Percentiles rank a stretch among this genome's conserved stretches.
These are phyloP conservation scores for Salarias fasciatus DNA, from an alignment of 2,797 vertebrate genomes.

Conservation along the genomic window DNA sequence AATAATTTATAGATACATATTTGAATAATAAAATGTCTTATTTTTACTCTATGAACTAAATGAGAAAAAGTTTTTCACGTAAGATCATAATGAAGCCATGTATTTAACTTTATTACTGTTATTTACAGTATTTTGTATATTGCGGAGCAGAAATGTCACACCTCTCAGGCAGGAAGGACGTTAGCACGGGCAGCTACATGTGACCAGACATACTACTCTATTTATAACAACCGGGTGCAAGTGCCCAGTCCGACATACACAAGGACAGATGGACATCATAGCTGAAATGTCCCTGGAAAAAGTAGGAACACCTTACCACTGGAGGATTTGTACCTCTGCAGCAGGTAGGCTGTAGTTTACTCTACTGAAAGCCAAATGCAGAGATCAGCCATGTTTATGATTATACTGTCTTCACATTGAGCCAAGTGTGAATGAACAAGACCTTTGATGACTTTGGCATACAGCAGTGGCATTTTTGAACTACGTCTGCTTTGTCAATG, in stretches of 20 bases:
- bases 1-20: too few species aligned
- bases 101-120: neutral
- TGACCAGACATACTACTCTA: slow-evolving; percentile 80
- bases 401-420: slow-evolving; percentile 1
- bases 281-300: slow-evolving; percentile 57
- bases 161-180: slow-evolving; percentile 48
- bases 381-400: too few species aligned
- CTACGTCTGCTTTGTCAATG: neutral
- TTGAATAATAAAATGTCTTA: too few species aligned
- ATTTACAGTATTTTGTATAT: slow-evolving; percentile 45
- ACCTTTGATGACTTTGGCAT: slow-evolving; percentile 25
- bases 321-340: slow-evolving; percentile 44
- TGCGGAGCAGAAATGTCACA: slow-evolving; percentile 64
- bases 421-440: slow-evolving; percentile 1
- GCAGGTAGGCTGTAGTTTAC: slow-evolving; percentile 60
- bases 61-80: too few species aligned
- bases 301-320: slow-evolving; percentile 42
- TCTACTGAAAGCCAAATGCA: slow-evolving; percentile 1
- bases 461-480: neutral
- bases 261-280: slow-evolving; percentile 72
- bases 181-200: slow-evolving; percentile 67
- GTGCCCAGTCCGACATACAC: slow-evolving; percentile 55
- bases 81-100: neutral
- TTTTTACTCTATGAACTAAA: too few species aligned
- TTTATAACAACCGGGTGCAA: slow-evolving; percentile 77